Conservation (phyloP, 1,140 invertebrate genomes). For the Papilio polyxenes region DNA sequence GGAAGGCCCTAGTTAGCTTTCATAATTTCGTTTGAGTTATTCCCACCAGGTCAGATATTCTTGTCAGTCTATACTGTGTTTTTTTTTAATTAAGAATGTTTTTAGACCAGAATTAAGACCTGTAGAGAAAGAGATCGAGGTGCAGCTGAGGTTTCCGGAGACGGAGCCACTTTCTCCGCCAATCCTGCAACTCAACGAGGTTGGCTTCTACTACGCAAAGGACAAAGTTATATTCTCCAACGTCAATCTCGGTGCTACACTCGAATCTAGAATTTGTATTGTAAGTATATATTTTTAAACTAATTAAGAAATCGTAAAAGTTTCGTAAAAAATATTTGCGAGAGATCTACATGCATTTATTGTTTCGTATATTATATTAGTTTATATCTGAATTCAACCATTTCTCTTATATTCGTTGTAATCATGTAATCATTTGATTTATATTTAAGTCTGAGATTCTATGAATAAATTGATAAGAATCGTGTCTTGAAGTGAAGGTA, state of each 20-base stretch:
- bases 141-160: slow-evolving; percentile 96
- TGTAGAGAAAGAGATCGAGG: slow-evolving; percentile 96
- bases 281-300: slow-evolving; percentile 82
- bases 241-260: slow-evolving; percentile 94
- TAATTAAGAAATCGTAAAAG: too few relatives aligned
- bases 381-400: too few relatives aligned
- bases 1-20: too few relatives aligned
- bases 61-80: not conserved
- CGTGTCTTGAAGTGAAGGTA: slow-evolving; percentile 9
- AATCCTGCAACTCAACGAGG: slow-evolving; percentile 96
- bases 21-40: too few relatives aligned
- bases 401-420: too few relatives aligned
- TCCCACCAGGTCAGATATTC: too few relatives aligned
- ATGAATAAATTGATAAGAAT: slow-evolving; percentile 2
- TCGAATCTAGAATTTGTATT: slow-evolving; percentile 98
- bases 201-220: slow-evolving; percentile 91
- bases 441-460: not conserved
- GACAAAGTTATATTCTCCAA: slow-evolving; percentile 89
- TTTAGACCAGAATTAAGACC: slow-evolving; percentile 95
- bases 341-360: too few relatives aligned
- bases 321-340: too few relatives aligned
- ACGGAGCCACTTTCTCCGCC: slow-evolving; percentile 95
- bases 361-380: too few relatives aligned
- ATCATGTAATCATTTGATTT: too few relatives aligned
- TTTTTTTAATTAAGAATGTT: slow-evolving; percentile 50